Evolutionary conservation across 1,140 invertebrate genomes (phyloP).

Genomic region (Hestina assimilis): DNA sequence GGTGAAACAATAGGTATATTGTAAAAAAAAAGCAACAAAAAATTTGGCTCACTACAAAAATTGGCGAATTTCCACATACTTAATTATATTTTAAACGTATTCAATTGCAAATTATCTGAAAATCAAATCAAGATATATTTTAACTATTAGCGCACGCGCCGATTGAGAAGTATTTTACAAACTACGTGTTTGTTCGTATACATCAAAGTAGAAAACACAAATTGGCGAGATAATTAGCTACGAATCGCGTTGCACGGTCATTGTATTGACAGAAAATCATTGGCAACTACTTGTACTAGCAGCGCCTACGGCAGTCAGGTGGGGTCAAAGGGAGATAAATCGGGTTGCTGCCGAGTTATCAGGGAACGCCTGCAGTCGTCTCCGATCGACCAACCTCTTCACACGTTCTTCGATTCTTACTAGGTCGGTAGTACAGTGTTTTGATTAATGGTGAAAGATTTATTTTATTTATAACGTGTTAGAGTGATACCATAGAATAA

Average conservation of each 20-base stretch:
- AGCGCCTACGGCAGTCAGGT: constrained; percentile 67
- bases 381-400: constrained; percentile 64
- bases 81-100: no score
- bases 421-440: constrained; percentile 56
- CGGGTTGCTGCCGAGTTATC: constrained; percentile 55
- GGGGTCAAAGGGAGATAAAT: constrained; percentile 73
- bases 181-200: constrained; percentile 25
- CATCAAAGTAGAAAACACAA: constrained; percentile 49
- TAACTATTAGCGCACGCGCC: constrained; percentile 15
- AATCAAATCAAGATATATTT: background rate
- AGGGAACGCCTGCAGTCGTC: constrained; percentile 57
- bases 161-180: constrained; percentile 38
- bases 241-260: constrained; percentile 60
- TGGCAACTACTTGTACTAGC: constrained; percentile 52
- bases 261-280: constrained; percentile 74
- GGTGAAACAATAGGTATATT: no score
- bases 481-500: constrained; percentile 27
- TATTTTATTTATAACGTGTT: constrained; percentile 1
- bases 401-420: constrained; percentile 57
- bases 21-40: no score
- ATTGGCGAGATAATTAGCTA: constrained; percentile 63
- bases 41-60: constrained; percentile 14
- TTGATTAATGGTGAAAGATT: constrained; percentile 10
- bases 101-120: constrained; percentile 4
- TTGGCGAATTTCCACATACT: constrained; percentile 38